Evolutionary conservation across 2,113 vertebrate genomes (phyloP).

Genomic region (Empidonax alnorum): DNA sequence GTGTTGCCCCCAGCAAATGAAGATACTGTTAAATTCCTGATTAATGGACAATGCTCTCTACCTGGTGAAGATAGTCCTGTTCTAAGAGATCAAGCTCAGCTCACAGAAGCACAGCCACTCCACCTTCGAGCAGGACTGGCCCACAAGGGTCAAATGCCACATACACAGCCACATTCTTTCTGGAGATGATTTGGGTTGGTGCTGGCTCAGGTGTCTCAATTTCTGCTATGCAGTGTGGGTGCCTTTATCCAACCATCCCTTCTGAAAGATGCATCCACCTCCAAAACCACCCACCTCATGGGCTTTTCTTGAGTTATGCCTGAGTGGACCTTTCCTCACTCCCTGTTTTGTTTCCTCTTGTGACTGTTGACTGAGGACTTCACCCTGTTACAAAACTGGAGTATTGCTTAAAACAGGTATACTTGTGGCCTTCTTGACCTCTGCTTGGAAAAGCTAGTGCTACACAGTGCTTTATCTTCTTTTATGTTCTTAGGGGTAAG

Average conservation of each 20-base stretch:
- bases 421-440: background rate
- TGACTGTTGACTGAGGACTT: background rate
- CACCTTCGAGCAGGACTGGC: background rate
- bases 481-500: background rate
- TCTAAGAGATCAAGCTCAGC: background rate
- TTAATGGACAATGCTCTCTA: background rate
- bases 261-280: background rate
- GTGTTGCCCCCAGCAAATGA: background rate
- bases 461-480: background rate
- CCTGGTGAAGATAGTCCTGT: background rate
- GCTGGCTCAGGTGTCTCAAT: background rate
- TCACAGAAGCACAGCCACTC: background rate
- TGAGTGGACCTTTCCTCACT: background rate
- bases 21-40: background rate
- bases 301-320: background rate
- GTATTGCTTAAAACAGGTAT: background rate
- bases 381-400: background rate
- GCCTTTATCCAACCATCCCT: background rate
- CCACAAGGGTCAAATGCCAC: background rate
- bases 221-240: background rate
- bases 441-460: background rate
- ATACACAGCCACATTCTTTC: background rate
- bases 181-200: background rate
- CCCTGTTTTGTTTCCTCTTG: background rate
- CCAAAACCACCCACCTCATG: accelerated